Evolutionary conservation across 2,888 invertebrate genomes (phyloP).

Genomic region (Diarsia rubi): DNA sequence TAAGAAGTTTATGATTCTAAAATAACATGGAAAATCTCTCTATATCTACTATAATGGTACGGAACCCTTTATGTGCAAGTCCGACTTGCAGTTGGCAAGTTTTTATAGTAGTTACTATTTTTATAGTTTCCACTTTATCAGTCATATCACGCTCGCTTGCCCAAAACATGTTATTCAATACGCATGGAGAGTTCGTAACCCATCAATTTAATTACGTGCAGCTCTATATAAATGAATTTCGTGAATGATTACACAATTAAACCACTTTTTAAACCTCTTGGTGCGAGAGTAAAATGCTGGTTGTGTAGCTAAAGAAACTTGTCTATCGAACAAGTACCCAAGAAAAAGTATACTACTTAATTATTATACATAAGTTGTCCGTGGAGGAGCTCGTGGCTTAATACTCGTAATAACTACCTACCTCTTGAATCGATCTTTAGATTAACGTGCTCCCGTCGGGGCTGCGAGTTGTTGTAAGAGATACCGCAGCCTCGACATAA

Average conservation of each 20-base stretch:
- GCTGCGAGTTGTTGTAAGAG: too few relatives aligned
- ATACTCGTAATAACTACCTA: too few relatives aligned
- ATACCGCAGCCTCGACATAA: too few relatives aligned
- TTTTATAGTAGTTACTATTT: not conserved
- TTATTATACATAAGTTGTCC: not conserved
- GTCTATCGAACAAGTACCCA: not conserved
- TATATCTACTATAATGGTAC: too few relatives aligned
- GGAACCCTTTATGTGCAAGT: too few relatives aligned
- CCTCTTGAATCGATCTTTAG: too few relatives aligned
- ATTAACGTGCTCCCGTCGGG: too few relatives aligned
- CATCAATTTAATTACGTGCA: slow-evolving; percentile 24
- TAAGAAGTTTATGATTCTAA: too few relatives aligned
- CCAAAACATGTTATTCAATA: slow-evolving; percentile 33
- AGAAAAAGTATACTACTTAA: not conserved
- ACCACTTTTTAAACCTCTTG: slow-evolving; percentile 17
- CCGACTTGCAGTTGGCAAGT: too few relatives aligned
- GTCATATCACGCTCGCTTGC: slow-evolving; percentile 14
- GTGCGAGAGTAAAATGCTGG: slow-evolving; percentile 13
- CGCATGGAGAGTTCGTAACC: slow-evolving; percentile 20
- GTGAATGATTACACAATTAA: slow-evolving; percentile 28
- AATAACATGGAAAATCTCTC: too few relatives aligned
- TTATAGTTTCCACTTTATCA: not conserved
- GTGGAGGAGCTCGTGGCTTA: not conserved
- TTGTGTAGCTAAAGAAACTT: not conserved
- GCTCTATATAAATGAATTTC: not conserved